Evolutionary conservation across 2,888 invertebrate genomes (phyloP).

Genomic region (Aproaerema taeniolella): DNA sequence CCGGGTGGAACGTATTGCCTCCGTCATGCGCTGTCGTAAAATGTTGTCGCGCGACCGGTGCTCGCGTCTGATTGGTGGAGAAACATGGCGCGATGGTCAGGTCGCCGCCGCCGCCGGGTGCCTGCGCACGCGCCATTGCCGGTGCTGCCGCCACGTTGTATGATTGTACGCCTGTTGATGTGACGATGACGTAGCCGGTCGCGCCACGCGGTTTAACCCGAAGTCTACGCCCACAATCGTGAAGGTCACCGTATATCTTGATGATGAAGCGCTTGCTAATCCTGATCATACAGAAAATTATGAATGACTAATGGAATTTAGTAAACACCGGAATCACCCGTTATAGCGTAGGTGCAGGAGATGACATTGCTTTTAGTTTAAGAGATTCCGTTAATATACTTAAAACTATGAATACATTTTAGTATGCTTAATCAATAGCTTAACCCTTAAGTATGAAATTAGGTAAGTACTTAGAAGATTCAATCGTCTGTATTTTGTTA

Average conservation of each 20-base stretch:
- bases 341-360: background rate
- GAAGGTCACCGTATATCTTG: conserved; percentile 28
- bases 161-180: conserved; percentile 30
- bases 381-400: too few relatives aligned
- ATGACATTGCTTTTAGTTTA: too few relatives aligned
- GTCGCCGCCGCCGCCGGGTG: conserved; percentile 22
- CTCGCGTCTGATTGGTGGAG: conserved; percentile 51
- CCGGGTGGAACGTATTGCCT: conserved; percentile 18
- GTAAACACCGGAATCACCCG: too few relatives aligned
- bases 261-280: conserved; percentile 10
- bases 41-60: conserved; percentile 43
- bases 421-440: too few relatives aligned
- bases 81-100: conserved; percentile 58
- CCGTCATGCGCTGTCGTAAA: conserved; percentile 33
- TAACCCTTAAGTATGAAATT: too few relatives aligned
- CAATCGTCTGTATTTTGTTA: too few relatives aligned
- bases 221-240: conserved; percentile 18
- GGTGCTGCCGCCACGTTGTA: conserved; percentile 52
- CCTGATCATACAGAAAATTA: conserved; percentile 6
- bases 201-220: conserved; percentile 31
- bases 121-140: conserved; percentile 26
- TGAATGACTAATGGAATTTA: conserved; percentile 10
- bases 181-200: conserved; percentile 28
- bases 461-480: too few relatives aligned
- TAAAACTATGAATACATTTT: too few relatives aligned